Base-by-base conservation (phyloP, 2,888 invertebrate genomes). In the Noctua janthe region DNA sequence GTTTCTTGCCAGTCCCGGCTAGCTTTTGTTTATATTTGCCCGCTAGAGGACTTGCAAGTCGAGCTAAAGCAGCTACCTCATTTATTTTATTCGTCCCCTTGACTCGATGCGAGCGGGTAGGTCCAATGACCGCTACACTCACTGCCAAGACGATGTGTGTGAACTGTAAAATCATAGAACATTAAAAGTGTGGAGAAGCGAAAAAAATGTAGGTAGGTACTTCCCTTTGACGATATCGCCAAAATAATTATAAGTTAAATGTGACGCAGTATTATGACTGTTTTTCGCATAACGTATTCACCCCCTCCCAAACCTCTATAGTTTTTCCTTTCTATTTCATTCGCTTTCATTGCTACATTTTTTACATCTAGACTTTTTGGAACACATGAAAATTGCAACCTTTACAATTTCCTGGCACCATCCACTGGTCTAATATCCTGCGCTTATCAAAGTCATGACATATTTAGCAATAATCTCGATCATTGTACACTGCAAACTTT, bases 1-100 rank as follows among this genome's bases (percentile, higher is more conserved):
- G 66, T 86, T 71, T 86, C 62, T 83, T 83, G 62, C 35, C 15
- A 23, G 69, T 70, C 47, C 23, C 51, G 29, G 43, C 15, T 71
- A 47, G 56, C 29, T 67, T 66, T 87, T 74, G 54, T 84, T 77
- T 83, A 83, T 71, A 78, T 76, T 80, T 70, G 20, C 39, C 23
- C n/a, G 51, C 56, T 71, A 54, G 54, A 72, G 49, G n/a, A 47
- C 69, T 74, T 66, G 35, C 64, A 64, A 69, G 66, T 67, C 39
- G 17, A 72, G 69, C n/a, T 66, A 39, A 75, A 73, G 29, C n/a
- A 67, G 76, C 69, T 69, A 69, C 20, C 74, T 85, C 74, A 77
- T 87, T 87, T 87, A 84, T 73, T 84, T 87, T 62, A 77, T 77
- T 84, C 71, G 72, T 77, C 70, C 20, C 64, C 43, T 87, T 75